phyloP scores from a whole-genome alignment of 2,113 vertebrate species.

The Pterophyllum scalare region DNA sequence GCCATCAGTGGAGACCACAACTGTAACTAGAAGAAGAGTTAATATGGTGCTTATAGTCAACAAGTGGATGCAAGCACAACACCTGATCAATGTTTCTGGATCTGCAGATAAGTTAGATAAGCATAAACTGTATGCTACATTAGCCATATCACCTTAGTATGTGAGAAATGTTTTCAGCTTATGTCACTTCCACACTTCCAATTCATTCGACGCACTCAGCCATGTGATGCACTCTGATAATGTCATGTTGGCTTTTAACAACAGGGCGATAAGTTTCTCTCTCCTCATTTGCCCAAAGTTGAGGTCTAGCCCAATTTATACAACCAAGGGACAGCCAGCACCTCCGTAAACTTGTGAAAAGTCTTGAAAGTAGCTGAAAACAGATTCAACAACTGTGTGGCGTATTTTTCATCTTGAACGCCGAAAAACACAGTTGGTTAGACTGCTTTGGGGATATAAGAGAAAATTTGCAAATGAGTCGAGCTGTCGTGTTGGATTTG shows the following conservation, averaged over 20 bases:
- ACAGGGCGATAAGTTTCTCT: neutral
- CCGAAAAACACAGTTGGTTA: neutral
- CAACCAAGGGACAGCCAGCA: neutral
- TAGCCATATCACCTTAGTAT: neutral
- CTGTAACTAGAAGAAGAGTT: too few species aligned
- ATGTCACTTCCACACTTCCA: neutral
- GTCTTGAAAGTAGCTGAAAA: neutral
- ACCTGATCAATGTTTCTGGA: neutral
- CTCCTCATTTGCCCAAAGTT: neutral
- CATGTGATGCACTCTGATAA: neutral
- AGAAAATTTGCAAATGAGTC: neutral
- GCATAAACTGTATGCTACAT: neutral
- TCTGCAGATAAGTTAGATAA: neutral
- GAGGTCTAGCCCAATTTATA: neutral
- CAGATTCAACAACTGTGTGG: neutral
- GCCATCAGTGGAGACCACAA: too few species aligned
- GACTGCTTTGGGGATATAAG: neutral
- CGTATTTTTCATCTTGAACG: neutral
- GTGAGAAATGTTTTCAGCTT: neutral
- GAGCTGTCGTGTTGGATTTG: neutral
- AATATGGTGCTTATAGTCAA: too few species aligned
- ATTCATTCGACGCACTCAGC: neutral
- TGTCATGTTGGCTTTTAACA: rapidly evolving
- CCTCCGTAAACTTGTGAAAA: neutral
- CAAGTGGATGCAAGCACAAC: too few species aligned